phyloP scores from a whole-genome alignment of 2,797 vertebrate species.

The Botia almorhae region DNA sequence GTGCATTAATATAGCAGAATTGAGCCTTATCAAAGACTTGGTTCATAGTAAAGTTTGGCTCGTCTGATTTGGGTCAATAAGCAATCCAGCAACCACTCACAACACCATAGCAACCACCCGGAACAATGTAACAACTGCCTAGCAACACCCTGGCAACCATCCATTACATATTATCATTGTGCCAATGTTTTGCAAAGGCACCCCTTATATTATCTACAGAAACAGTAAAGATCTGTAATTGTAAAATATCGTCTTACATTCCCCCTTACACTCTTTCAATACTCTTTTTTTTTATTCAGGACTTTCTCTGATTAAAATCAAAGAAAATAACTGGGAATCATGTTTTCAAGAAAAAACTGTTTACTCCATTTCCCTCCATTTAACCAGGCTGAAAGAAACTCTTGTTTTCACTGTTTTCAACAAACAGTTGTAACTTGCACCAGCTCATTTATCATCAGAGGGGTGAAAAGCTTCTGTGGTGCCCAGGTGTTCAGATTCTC shows the following conservation, averaged over 20 bases:
- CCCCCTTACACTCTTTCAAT: too few species aligned
- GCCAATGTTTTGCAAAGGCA: neutral
- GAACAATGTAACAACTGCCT: neutral
- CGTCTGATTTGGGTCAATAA: too few species aligned
- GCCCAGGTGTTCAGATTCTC: slow-evolving; percentile 31
- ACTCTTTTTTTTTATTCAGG: too few species aligned
- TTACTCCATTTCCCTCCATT: neutral
- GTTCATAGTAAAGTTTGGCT: too few species aligned
- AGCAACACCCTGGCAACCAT: neutral
- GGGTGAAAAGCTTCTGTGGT: slow-evolving; percentile 2
- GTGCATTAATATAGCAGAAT: too few species aligned
- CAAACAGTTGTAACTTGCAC: slow-evolving; percentile 4
- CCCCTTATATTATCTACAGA: too few species aligned
- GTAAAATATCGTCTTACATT: too few species aligned
- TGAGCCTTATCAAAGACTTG: too few species aligned
- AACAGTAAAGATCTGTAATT: too few species aligned
- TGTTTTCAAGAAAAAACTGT: too few species aligned
- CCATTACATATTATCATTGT: neutral
- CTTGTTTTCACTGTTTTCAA: neutral
- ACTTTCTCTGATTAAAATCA: neutral
- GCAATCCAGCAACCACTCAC: too few species aligned
- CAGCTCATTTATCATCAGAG: slow-evolving; percentile 19
- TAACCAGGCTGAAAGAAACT: neutral
- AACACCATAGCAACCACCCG: too few species aligned
- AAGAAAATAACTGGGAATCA: neutral